Evolutionary conservation across 2,113 vertebrate genomes (phyloP).

Genomic region (Columba janthina): DNA sequence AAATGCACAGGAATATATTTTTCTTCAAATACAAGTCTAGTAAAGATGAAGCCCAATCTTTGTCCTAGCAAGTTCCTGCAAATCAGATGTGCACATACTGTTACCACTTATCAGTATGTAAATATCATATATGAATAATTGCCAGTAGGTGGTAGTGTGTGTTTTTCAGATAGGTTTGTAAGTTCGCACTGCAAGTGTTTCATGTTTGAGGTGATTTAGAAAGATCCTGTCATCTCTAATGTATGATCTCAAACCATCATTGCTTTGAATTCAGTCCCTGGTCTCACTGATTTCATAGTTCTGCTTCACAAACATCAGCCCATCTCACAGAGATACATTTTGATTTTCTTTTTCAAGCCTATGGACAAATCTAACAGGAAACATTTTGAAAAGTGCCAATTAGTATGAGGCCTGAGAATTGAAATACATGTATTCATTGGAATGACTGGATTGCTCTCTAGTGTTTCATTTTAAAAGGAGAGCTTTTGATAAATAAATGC

Average conservation of each 20-base stretch:
- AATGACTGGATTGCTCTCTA: conserved; percentile 22
- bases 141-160: conserved; percentile 66
- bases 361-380: conserved; percentile 43
- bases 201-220: conserved; percentile 36
- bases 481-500: conserved; percentile 49
- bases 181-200: conserved; percentile 1
- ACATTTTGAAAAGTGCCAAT: conserved; percentile 45
- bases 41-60: not conserved
- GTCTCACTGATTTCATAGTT: conserved; percentile 19
- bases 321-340: conserved; percentile 9
- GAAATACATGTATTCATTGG: not conserved
- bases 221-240: conserved; percentile 52
- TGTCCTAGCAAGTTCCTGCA: not conserved
- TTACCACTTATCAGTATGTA: conserved; percentile 21
- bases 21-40: not conserved
- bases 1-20: not conserved
- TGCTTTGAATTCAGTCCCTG: conserved; percentile 44
- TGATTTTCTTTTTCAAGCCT: conserved; percentile 38
- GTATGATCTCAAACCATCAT: conserved; percentile 22
- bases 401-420: conserved; percentile 20
- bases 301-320: conserved; percentile 46
- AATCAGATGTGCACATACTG: not conserved
- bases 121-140: conserved; percentile 57
- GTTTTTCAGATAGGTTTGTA: conserved; percentile 42
- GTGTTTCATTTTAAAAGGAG: conserved; percentile 42